Percentiles rank a stretch among this genome's conserved stretches.
These are phyloP conservation scores for human (Homo sapiens) DNA, from an alignment of 2,113 vertebrate species.

Conservation along the genomic window DNA sequence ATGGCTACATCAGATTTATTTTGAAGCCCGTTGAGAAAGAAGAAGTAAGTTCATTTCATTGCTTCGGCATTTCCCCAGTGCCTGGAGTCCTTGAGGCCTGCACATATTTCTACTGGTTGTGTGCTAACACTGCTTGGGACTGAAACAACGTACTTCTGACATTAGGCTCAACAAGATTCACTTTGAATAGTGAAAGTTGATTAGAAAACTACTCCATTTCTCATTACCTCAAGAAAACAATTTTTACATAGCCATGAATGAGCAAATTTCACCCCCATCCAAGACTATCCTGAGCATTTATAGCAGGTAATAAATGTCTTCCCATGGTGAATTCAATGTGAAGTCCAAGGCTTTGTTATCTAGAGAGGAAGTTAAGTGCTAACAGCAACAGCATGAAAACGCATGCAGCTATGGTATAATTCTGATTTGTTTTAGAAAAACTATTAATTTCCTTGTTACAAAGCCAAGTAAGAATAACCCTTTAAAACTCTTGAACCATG, in stretches of 20 bases:
- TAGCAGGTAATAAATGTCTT: slow-evolving; percentile 82
- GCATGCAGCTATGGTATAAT: slow-evolving; percentile 87
- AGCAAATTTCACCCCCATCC: slow-evolving; percentile 68
- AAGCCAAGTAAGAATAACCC: slow-evolving; percentile 92
- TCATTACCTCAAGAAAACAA: slow-evolving; percentile 80
- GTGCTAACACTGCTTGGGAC: neutral
- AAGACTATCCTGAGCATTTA: slow-evolving; percentile 62
- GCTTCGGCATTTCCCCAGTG: neutral
- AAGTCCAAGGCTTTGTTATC: slow-evolving; percentile 73
- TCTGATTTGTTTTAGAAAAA: slow-evolving; percentile 94
- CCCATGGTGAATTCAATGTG: slow-evolving; percentile 79
- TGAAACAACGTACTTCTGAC: neutral
- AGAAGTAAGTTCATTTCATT: slow-evolving; percentile 18
- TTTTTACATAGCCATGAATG: slow-evolving; percentile 79
- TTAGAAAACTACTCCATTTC: slow-evolving; percentile 83
- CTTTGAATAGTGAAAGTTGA: slow-evolving; percentile 82
- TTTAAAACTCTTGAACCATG: slow-evolving; percentile 92
- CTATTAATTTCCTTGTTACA: slow-evolving; percentile 95
- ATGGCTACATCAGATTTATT: neutral
- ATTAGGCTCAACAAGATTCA: slow-evolving; percentile 55
- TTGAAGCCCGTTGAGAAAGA: neutral
- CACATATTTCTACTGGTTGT: neutral
- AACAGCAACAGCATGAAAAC: slow-evolving; percentile 84
- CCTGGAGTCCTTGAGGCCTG: neutral
- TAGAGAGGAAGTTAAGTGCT: slow-evolving; percentile 77